phyloP scores from a whole-genome alignment of 2,888 invertebrate species.

The Fragum sueziense region DNA sequence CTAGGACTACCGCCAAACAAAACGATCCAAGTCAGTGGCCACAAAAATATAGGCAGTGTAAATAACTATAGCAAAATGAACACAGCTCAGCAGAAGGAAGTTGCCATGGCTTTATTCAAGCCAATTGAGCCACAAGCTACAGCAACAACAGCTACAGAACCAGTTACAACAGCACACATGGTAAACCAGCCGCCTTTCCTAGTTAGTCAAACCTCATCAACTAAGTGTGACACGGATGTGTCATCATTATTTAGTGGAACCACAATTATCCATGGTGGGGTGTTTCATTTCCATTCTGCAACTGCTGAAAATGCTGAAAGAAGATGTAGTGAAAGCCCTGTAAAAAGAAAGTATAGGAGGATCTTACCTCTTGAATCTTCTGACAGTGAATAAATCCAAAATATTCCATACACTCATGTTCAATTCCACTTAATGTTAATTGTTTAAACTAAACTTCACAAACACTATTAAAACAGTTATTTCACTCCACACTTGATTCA shows the following conservation, averaged over 20 bases:
- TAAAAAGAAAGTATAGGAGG: background rate
- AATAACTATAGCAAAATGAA: conserved; percentile 33
- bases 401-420: too few species aligned
- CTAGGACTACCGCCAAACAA: conserved; percentile 16
- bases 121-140: background rate
- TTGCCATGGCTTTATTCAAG: conserved; percentile 10
- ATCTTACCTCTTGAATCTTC: background rate
- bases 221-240: background rate
- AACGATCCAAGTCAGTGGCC: conserved; percentile 30
- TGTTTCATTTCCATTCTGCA: conserved; percentile 19
- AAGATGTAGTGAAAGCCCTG: background rate
- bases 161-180: background rate
- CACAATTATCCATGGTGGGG: conserved; percentile 15
- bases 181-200: background rate
- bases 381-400: background rate
- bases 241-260: conserved; percentile 10
- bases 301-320: background rate
- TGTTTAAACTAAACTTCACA: too few species aligned
- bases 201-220: background rate
- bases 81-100: conserved; percentile 1
- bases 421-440: too few species aligned
- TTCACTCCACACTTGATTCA: too few species aligned
- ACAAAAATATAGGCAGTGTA: conserved; percentile 21
- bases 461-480: too few species aligned
- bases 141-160: background rate